Evolutionary conservation across 92 coral and sea anemone genomes (phyloP).

Genomic region (Phymanthus crucifer): DNA sequence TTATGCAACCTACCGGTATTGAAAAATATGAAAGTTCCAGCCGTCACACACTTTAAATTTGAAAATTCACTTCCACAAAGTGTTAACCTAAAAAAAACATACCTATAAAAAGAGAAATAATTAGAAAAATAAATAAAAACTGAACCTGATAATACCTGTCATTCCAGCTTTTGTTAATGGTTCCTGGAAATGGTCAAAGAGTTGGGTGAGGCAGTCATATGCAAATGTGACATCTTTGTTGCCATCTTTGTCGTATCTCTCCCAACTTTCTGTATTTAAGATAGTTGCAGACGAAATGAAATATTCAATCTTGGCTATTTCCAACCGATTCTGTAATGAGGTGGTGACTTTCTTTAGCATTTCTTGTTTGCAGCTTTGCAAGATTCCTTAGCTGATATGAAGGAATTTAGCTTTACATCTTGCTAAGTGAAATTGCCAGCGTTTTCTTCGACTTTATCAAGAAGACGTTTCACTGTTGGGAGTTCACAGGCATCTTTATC

Average conservation of each 20-base stretch:
- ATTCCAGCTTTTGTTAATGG: conserved; percentile 57
- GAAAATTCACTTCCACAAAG: background rate
- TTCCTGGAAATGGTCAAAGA: conserved; percentile 53
- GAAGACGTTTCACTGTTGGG: conserved; percentile 56
- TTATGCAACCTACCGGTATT: conserved; percentile 21
- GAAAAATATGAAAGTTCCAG: conserved; percentile 52
- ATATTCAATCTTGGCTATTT: conserved; percentile 49
- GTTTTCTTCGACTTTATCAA: conserved; percentile 50
- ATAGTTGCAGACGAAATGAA: conserved; percentile 42
- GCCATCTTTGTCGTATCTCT: conserved; percentile 41
- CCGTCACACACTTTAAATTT: background rate
- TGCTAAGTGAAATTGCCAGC: conserved; percentile 60
- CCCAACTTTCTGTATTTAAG: conserved; percentile 73
- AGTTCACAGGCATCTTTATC: conserved; percentile 44
- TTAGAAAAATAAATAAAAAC: too few species aligned
- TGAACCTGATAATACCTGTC: background rate
- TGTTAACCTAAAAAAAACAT: background rate
- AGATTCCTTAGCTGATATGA: conserved; percentile 44
- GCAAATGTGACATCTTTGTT: conserved; percentile 60
- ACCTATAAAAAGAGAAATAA: background rate
- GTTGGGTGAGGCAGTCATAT: conserved; percentile 43
- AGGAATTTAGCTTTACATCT: conserved; percentile 49
- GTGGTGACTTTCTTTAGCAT: conserved; percentile 60
- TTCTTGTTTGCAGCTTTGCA: conserved; percentile 40
- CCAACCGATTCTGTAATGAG: too few species aligned